Evolutionary conservation across 2,113 vertebrate species (phyloP).

Genomic region (Odocoileus virginianus): DNA sequence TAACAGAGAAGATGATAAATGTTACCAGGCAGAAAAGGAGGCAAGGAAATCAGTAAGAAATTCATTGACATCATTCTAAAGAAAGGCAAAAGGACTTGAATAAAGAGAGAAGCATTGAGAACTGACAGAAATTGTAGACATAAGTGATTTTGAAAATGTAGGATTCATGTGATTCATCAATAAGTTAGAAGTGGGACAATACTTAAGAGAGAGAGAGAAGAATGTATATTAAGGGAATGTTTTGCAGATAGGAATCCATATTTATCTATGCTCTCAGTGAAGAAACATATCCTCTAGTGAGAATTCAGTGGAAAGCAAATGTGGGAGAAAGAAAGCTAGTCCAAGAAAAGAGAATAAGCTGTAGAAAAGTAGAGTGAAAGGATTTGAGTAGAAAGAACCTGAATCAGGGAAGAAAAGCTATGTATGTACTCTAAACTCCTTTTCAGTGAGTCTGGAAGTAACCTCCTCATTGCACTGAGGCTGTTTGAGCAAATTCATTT

Average conservation of each 20-base stretch:
- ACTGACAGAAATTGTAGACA: not conserved
- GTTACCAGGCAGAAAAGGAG: not conserved
- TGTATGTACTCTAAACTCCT: not conserved
- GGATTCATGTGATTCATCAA: not conserved
- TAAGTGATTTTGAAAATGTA: not conserved
- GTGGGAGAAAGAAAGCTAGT: not conserved
- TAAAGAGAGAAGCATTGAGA: not conserved
- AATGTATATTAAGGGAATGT: not conserved
- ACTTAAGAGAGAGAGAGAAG: not conserved
- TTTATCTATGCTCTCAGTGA: not conserved
- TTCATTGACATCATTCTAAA: not conserved
- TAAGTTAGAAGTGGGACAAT: not conserved
- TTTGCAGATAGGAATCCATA: not conserved
- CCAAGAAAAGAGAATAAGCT: not conserved
- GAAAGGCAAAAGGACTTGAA: not conserved
- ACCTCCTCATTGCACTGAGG: not conserved
- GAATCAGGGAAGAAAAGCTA: not conserved
- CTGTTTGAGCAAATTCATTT: not conserved
- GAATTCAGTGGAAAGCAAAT: not conserved
- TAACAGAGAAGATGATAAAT: not conserved
- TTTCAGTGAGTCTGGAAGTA: not conserved
- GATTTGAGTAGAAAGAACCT: not conserved
- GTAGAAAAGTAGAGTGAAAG: not conserved
- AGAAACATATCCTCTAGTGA: not conserved
- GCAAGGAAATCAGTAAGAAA: not conserved